Conservation (phyloP, 2,888 invertebrate genomes). For the Thymelicus sylvestris region DNA sequence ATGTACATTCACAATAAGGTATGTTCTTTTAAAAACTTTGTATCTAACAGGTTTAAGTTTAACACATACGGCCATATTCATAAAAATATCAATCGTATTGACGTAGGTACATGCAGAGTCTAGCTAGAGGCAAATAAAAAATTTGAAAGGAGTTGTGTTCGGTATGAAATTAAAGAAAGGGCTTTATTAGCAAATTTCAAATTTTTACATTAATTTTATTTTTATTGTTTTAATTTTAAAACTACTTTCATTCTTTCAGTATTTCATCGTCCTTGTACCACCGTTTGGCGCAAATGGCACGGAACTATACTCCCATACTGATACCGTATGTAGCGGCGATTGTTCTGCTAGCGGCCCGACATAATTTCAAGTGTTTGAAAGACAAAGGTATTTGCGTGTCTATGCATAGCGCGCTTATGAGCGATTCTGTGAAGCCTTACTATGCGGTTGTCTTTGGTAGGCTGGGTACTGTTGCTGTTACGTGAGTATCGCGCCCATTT, state of each 20-base stretch:
- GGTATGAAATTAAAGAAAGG: too few relatives aligned
- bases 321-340: conserved; percentile 88
- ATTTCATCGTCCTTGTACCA: conserved; percentile 84
- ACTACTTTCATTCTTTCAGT: conserved; percentile 60
- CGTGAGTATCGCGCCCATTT: conserved; percentile 64
- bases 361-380: conserved; percentile 54
- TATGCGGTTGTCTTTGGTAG: conserved; percentile 80
- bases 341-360: conserved; percentile 84
- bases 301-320: conserved; percentile 87
- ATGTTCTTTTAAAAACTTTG: conserved; percentile 43
- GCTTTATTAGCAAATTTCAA: too few relatives aligned
- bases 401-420: conserved; percentile 84
- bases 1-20: conserved; percentile 89
- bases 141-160: too few relatives aligned
- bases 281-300: conserved; percentile 86
- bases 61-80: too few relatives aligned
- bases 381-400: conserved; percentile 65
- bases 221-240: too few relatives aligned
- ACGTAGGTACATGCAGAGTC: too few relatives aligned
- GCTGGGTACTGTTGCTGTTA: conserved; percentile 67
- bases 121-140: too few relatives aligned
- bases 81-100: too few relatives aligned
- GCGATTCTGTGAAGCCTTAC: conserved; percentile 84
- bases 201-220: too few relatives aligned
- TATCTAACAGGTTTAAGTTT: too few relatives aligned